Base-by-base conservation (phyloP, 2,888 invertebrate genomes). In the Rhingia campestris region DNA sequence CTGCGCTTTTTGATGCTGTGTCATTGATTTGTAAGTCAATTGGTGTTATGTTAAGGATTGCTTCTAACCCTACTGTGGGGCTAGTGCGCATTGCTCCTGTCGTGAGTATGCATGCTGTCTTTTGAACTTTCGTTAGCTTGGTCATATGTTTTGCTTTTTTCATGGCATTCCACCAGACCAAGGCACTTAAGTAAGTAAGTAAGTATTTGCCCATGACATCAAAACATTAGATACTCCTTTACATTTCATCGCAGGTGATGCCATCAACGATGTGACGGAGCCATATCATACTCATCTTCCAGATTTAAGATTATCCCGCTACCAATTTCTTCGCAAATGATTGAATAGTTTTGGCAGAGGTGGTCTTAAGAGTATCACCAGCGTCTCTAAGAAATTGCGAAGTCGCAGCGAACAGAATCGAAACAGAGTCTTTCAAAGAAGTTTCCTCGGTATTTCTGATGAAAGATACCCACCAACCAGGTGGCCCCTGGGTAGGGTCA, bases 281-380 rank as follows among this genome's bases (percentile, higher is more conserved):
- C 39, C 39, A 39, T 39, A 5, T 10, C 41, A 9, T 2, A 41
- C 10, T 41, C 41, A 41, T 41, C 41, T 41, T 6, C 41, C 41
- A 41, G 41, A 41, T 10, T 41, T 4, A 12, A 45, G 45, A 45
- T 45, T 45, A 45, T 45, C 45, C 45, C 45, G 45, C 5, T 45
- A 45, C n/a, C 45, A 45, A 45, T 4, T 45, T 45, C 45, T 45
- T 45, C 45, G 4, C 7, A 22, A 45, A 45, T 45, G 3, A 2
- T 45, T 41, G 41, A 41, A 41, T 3, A 41, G 10, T 41, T 22
- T 3, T 41, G 3, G 1, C 41, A 41, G 41, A 41, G 41, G 10
- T 41, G 41, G 41, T 41, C 41, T 3, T 6, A 2, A 6, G 41
- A 41, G 10, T 41, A 41, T 3, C 41, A 2, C 41, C 41, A 41